phyloP scores from a whole-genome alignment of 2,797 vertebrate genomes.

The Erpetoichthys calabaricus region DNA sequence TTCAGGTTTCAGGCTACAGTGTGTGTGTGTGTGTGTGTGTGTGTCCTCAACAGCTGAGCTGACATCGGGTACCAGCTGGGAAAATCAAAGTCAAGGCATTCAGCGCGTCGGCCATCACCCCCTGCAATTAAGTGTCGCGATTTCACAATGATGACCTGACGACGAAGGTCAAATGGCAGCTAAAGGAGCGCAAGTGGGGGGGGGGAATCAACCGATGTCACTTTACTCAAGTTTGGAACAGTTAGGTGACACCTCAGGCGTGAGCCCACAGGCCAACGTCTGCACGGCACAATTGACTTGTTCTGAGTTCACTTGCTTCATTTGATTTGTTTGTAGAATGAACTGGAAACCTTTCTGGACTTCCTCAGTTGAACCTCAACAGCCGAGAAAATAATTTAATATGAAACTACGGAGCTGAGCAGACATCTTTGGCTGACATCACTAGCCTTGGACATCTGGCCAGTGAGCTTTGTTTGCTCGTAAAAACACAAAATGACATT shows the following conservation, averaged over 20 bases:
- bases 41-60: constrained; percentile 37
- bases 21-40: constrained; percentile 19
- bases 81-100: constrained; percentile 42
- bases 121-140: constrained; percentile 26
- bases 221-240: too few relatives aligned
- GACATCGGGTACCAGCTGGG: constrained; percentile 35
- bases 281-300: too few relatives aligned
- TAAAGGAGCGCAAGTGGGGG: constrained; percentile 23
- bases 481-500: too few relatives aligned
- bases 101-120: constrained; percentile 34
- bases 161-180: constrained; percentile 29
- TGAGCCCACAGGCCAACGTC: too few relatives aligned
- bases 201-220: constrained; percentile 5
- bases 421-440: too few relatives aligned
- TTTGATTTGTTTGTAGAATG: not conserved
- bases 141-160: constrained; percentile 27
- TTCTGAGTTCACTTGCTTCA: too few relatives aligned
- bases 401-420: too few relatives aligned
- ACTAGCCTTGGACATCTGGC: too few relatives aligned
- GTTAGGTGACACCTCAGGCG: too few relatives aligned
- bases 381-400: too few relatives aligned
- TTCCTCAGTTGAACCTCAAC: too few relatives aligned
- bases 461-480: too few relatives aligned
- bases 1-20: constrained; percentile 20
- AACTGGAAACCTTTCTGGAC: not conserved